Evolutionary conservation across 2,888 invertebrate genomes (phyloP), one percentile per base, ranked within the genome.

Genomic region (Harpalus rufipes): DNA sequence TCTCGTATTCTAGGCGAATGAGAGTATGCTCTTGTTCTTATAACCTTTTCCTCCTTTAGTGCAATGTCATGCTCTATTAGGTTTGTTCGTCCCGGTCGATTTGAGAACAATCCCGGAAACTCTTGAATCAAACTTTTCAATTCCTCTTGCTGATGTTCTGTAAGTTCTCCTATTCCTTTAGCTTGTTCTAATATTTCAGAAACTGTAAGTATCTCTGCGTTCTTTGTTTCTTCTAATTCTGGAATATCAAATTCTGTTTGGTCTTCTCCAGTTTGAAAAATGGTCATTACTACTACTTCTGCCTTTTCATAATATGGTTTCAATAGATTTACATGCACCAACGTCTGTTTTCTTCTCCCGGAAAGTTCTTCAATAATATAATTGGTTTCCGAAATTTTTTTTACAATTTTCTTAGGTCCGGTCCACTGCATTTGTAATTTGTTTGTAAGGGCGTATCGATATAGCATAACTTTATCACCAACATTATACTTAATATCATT

Each of bases 261-360:
- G 14, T 80, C 80, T 80, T 61, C 80, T 7, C 80, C 63, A 0
- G 61, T 0, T 41, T 32, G 61, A 21, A 3, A 1, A 3, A 1
- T 21, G 21, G 21, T 21, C 41, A 80, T 39, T 7, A 41, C 80
- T 2, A 80, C 63, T 0, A 80, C 7, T 61, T 80, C 63, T 4
- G 80, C 80, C 8, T 80, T 80, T 7, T 80, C 80, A 61, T 32
- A 80, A 61, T 80, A 80, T 3, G 61, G 63, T 41, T 80, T 80
- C 14, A 80, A 18, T 16, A 80, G 39, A 41, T 61, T 80, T 18
- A 80, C 80, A 41, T 80, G 80, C 0, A 80, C 80, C 16, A 80
- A n/a, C 1, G 32, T 80, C 32, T 61, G 32, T 39, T 61, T 80
- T 39, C 63, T 61, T 32, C 10, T 61, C 4, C 61, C 61, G 7